Evolutionary conservation across 2,113 vertebrate genomes (phyloP).

Genomic region (Aleadryas rufinucha): DNA sequence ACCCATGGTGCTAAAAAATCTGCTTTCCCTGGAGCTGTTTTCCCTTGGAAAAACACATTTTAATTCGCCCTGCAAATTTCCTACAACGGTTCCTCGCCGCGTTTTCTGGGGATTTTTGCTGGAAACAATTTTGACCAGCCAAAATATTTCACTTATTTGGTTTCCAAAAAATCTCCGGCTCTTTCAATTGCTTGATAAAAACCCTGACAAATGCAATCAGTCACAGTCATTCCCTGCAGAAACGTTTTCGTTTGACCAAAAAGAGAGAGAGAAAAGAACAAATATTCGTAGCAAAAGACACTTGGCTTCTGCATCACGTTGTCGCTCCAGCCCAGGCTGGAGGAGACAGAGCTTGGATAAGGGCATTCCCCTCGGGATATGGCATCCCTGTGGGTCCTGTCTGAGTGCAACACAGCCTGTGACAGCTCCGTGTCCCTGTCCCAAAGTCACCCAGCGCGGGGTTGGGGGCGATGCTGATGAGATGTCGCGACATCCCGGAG

Average conservation of each 20-base stretch:
- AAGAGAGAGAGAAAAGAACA: background rate
- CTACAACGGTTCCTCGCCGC: background rate
- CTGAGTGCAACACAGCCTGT: background rate
- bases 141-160: slow-evolving; percentile 64
- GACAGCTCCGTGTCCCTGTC: background rate
- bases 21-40: background rate
- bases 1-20: background rate
- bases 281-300: slow-evolving; percentile 18
- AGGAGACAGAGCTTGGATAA: background rate
- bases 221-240: slow-evolving; percentile 54
- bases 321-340: background rate
- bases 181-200: slow-evolving; percentile 62
- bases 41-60: slow-evolving; percentile 6
- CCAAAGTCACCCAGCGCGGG: fast-evolving
- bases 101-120: slow-evolving; percentile 18
- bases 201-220: slow-evolving; percentile 62
- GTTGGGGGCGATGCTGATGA: background rate
- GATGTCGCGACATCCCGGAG: fast-evolving
- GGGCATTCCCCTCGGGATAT: fast-evolving
- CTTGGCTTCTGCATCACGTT: background rate
- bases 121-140: slow-evolving; percentile 48
- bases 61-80: background rate
- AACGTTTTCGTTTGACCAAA: slow-evolving; percentile 34
- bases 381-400: fast-evolving
- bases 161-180: slow-evolving; percentile 38